phyloP scores from a whole-genome alignment of 2,888 invertebrate genomes.

The Leptinotarsa tumamoca region DNA sequence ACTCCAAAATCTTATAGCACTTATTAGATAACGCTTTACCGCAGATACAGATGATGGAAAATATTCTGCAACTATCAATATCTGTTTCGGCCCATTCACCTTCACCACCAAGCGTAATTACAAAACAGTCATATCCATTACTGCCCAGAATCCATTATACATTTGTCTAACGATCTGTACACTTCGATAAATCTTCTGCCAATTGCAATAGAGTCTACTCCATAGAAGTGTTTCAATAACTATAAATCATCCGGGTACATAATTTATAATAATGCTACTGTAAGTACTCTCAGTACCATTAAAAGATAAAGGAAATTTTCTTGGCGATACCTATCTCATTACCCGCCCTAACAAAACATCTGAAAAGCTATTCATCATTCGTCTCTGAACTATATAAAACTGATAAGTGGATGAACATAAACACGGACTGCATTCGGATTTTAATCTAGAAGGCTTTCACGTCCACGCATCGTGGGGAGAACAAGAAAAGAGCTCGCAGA shows the following conservation, averaged over 20 bases:
- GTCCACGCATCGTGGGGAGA: slow-evolving; percentile 34
- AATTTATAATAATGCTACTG: slow-evolving; percentile 35
- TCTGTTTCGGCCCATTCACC: background rate
- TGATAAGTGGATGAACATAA: slow-evolving; percentile 48
- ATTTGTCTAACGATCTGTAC: slow-evolving; percentile 18
- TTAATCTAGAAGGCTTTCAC: slow-evolving; percentile 35
- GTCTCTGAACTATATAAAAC: slow-evolving; percentile 43
- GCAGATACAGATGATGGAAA: background rate
- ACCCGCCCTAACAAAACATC: slow-evolving; percentile 42
- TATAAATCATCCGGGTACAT: slow-evolving; percentile 32
- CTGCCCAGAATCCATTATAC: slow-evolving; percentile 8
- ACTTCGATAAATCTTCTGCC: slow-evolving; percentile 30
- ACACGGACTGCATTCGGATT: slow-evolving; percentile 44
- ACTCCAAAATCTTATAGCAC: too few relatives aligned
- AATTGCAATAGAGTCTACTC: slow-evolving; percentile 24
- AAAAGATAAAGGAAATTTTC: slow-evolving; percentile 42
- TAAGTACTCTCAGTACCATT: slow-evolving; percentile 34
- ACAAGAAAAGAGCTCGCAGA: slow-evolving; percentile 29
- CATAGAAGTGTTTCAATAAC: slow-evolving; percentile 27
- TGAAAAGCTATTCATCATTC: slow-evolving; percentile 51
- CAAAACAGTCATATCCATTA: slow-evolving; percentile 7
- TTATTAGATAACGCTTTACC: too few relatives aligned
- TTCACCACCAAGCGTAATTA: background rate
- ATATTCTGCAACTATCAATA: background rate
- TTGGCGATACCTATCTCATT: slow-evolving; percentile 45